Base-by-base conservation (phyloP, 2,888 invertebrate species). In the Pollenia griseotomentosa region DNA sequence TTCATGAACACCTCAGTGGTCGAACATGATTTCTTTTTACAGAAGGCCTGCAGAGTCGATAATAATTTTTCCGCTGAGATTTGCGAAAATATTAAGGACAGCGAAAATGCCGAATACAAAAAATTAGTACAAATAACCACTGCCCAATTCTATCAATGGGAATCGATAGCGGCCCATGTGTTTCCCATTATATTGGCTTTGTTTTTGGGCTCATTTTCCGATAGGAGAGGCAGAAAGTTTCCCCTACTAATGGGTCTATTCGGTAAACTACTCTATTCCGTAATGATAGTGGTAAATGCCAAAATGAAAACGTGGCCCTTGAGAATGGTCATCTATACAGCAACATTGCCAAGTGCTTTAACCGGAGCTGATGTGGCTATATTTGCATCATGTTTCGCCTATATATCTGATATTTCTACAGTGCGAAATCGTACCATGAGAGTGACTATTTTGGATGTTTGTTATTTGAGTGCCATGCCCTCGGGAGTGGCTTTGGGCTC, bases 401-500 rank as follows among this genome's bases (percentile, higher is more conserved):
- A 98, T 91, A 95, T 98, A 68, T 96, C 97, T 0, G 97, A 98
- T 90, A 95, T 97, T 23, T 95, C 97, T 0, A 95, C 95, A 0
- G 89, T 95, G 1, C 93, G 95, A 83, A 95, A 96, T 89, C 94
- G 98, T 83, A 98, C 98, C 0, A 92, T 97, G 23, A 94, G 98
- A 85, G 96, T 98, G 5, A 97, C 97, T 0, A 95, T 98, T 71
- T 93, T 98, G 78, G 98, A 98, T 91, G 95, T 96, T 0, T 96
- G 96, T 90, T 97, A 97, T 91, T 95, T 98, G 89, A 95, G 96
- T 80, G 96, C 98, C 0, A 97, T 97, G 95, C 97, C 98, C 0
- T 94, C 96, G 0, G 98, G 98, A 61, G 95, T 97, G 8, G 96
- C 96, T 42, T 91, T 96, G 86, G 97, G 97, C 94, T 96, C 96